Evolutionary conservation across 2,888 invertebrate species (phyloP).

Genomic region (Lasioglossum morio): DNA sequence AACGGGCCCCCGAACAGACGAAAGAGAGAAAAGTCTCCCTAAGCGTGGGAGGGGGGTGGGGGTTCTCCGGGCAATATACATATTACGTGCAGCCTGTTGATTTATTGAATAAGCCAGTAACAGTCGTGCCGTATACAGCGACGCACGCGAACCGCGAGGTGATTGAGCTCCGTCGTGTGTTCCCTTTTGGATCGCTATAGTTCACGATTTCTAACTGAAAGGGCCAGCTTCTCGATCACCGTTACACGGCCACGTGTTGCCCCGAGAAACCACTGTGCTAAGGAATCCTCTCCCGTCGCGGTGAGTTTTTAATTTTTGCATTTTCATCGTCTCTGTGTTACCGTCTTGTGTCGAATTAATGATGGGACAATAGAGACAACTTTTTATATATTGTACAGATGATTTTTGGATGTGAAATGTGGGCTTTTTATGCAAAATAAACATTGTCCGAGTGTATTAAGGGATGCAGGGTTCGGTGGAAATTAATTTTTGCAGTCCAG

Average conservation of each 20-base stretch:
- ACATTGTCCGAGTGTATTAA: background rate
- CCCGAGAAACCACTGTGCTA: background rate
- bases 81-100: slow-evolving; percentile 71
- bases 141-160: slow-evolving; percentile 17
- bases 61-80: slow-evolving; percentile 52
- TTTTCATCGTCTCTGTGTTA: background rate
- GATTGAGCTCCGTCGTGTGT: slow-evolving; percentile 2
- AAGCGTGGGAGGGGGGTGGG: slow-evolving; percentile 39
- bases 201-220: slow-evolving; percentile 28
- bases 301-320: background rate
- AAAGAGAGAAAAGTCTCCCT: slow-evolving; percentile 50
- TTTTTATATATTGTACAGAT: background rate
- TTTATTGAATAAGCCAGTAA: slow-evolving; percentile 65
- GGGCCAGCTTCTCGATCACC: background rate
- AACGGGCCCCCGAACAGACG: slow-evolving; percentile 17
- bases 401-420: background rate
- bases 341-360: background rate
- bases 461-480: background rate
- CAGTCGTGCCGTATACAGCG: slow-evolving; percentile 49
- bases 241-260: background rate
- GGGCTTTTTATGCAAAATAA: background rate
- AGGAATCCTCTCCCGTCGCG: background rate
- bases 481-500: background rate
- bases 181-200: background rate
- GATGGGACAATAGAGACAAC: background rate